phyloP scores from a whole-genome alignment of 2,113 vertebrate genomes.

The Erythrolamprus reginae region DNA sequence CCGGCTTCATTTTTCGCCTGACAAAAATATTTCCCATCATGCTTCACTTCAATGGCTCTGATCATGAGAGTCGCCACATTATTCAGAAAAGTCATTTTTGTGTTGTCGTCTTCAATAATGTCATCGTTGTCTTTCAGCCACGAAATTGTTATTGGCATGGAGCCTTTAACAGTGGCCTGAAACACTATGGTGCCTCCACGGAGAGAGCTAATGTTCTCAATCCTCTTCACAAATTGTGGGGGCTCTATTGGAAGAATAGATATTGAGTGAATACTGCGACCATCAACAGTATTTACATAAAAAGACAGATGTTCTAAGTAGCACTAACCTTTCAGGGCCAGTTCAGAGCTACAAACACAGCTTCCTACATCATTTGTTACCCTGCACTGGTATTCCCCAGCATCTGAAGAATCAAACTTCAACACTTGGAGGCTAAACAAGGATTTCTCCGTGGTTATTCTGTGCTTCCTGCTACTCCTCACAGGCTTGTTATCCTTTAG shows the following conservation, averaged over 20 bases:
- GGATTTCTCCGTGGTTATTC: slow-evolving; percentile 80
- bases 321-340: slow-evolving; percentile 90
- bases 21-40: slow-evolving; percentile 91
- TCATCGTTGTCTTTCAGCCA: slow-evolving; percentile 96
- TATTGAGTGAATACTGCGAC: slow-evolving; percentile 26
- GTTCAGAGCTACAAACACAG: slow-evolving; percentile 78
- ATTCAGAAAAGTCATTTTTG: slow-evolving; percentile 87
- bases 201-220: slow-evolving; percentile 83
- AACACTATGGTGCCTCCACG: slow-evolving; percentile 82
- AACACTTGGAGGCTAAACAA: slow-evolving; percentile 83
- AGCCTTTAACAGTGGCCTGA: slow-evolving; percentile 85
- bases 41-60: slow-evolving; percentile 79
- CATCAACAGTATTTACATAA: slow-evolving; percentile 8
- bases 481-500: slow-evolving; percentile 85
- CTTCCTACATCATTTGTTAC: slow-evolving; percentile 89
- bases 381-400: slow-evolving; percentile 86
- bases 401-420: slow-evolving; percentile 81
- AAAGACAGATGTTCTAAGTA: neutral
- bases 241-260: slow-evolving; percentile 76
- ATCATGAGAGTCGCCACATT: slow-evolving; percentile 82
- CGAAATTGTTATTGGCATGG: slow-evolving; percentile 83
- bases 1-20: slow-evolving; percentile 96
- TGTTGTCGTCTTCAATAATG: slow-evolving; percentile 83
- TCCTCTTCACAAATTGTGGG: slow-evolving; percentile 87
- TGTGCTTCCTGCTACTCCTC: slow-evolving; percentile 87